Percentiles rank a stretch among this genome's conserved stretches.
phyloP scores from a whole-genome alignment of 2,113 vertebrate species.

The Aegypius monachus region DNA sequence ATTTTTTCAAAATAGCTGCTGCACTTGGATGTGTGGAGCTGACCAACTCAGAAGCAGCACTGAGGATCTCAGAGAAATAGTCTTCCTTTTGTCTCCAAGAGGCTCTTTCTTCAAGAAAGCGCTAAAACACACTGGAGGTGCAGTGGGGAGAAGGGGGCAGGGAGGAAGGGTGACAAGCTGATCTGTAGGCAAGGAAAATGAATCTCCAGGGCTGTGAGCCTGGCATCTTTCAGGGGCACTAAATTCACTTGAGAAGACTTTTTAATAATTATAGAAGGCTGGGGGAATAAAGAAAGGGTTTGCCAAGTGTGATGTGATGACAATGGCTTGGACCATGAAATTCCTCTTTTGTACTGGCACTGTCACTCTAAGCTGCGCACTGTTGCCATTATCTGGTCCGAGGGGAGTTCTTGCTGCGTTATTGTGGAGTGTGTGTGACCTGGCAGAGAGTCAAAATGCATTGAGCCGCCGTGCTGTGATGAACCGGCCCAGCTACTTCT shows the following conservation, averaged over 20 bases:
- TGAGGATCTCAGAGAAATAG: not conserved
- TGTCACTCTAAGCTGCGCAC: rapidly evolving
- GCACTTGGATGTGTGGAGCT: not conserved
- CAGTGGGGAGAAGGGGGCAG: not conserved
- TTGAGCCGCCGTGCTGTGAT: not conserved
- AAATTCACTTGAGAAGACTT: slow-evolving; percentile 13
- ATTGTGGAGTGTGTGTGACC: slow-evolving; percentile 5
- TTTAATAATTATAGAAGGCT: not conserved
- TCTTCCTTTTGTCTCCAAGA: not conserved
- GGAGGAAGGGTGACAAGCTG: not conserved
- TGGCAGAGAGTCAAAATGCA: not conserved
- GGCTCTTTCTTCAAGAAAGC: not conserved
- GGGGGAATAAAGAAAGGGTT: not conserved
- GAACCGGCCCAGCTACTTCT: not conserved
- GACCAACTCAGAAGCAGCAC: not conserved
- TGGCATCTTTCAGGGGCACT: slow-evolving; percentile 9
- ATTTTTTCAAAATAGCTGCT: not conserved
- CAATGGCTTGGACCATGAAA: not conserved
- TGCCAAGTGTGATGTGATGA: slow-evolving; percentile 36
- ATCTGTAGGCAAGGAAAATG: not conserved
- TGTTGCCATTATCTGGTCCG: not conserved
- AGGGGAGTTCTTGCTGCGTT: not conserved
- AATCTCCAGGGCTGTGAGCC: not conserved
- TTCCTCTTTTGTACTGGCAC: not conserved
- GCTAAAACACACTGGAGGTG: not conserved